Conservation (phyloP, 2,113 vertebrate genomes). For the Vidua chalybeata region DNA sequence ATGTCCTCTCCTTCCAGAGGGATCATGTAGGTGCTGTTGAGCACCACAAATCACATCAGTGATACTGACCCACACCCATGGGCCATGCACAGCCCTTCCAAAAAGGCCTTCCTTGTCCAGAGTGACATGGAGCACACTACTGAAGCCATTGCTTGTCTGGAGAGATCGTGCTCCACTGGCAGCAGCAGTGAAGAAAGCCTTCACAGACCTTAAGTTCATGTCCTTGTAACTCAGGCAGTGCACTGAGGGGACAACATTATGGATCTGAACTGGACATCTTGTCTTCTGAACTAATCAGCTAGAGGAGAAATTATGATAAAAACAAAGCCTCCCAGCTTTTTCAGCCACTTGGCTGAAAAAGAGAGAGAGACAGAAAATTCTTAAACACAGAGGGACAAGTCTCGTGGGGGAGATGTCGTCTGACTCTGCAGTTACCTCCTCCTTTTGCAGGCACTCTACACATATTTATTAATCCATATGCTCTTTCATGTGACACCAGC, state of each 20-base stretch:
- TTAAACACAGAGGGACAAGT: neutral
- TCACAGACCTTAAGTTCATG: neutral
- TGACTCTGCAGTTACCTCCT: neutral
- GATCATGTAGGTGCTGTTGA: neutral
- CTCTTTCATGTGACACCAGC: neutral
- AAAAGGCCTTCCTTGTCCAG: neutral
- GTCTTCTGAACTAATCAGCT: neutral
- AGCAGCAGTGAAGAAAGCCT: neutral
- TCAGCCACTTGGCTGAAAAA: neutral
- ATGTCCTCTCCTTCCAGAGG: neutral
- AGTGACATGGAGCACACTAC: neutral
- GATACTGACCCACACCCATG: accelerated
- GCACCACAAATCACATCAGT: neutral
- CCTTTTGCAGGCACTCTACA: neutral
- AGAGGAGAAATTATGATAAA: neutral
- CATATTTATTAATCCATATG: neutral
- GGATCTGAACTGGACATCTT: neutral
- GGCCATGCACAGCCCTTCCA: neutral
- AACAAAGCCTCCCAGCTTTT: neutral
- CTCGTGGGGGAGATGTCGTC: accelerated
- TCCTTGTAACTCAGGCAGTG: neutral
- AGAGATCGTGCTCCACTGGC: neutral
- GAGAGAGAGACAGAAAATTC: neutral
- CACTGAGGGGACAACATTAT: neutral
- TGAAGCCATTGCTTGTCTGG: neutral